A percentile compares a stretch with the other conserved stretches of the same genome.
Evolutionary conservation across 2,113 vertebrate genomes (phyloP).

Genomic region (Pangasianodon gigas): DNA sequence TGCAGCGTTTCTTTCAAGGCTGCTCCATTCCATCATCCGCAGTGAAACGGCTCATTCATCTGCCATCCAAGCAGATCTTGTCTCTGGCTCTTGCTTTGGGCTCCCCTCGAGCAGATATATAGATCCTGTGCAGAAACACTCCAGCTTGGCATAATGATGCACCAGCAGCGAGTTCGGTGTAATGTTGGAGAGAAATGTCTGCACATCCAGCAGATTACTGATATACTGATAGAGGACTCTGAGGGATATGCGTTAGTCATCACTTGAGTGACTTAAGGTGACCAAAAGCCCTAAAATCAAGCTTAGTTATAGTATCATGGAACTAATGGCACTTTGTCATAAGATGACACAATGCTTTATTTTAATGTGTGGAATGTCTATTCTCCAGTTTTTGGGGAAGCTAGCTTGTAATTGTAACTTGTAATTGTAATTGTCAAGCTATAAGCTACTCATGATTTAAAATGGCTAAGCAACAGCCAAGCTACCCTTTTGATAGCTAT

Average conservation of each 20-base stretch:
- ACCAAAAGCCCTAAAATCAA: not conserved
- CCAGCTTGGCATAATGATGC: conserved; percentile 69
- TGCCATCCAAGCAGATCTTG: conserved; percentile 66
- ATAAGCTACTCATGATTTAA: not conserved
- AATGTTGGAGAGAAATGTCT: conserved; percentile 62
- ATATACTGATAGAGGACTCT: conserved; percentile 68
- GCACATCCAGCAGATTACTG: conserved; percentile 56
- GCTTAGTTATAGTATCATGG: not conserved
- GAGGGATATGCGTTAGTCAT: conserved; percentile 70
- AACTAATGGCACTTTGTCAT: not conserved
- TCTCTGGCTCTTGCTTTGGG: conserved; percentile 75
- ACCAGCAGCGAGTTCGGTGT: conserved; percentile 62
- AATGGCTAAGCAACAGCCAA: not conserved
- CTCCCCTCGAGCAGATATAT: conserved; percentile 75
- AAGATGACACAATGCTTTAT: not conserved
- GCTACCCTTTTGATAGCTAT: not conserved
- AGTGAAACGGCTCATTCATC: conserved; percentile 66
- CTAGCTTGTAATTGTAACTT: not conserved
- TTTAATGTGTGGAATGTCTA: not conserved
- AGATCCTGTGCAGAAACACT: conserved; percentile 73
- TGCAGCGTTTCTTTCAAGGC: conserved; percentile 48
- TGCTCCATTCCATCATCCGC: conserved; percentile 59
- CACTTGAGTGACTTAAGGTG: conserved; percentile 64
- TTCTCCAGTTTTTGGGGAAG: not conserved
- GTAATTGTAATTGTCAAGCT: not conserved